A percentile compares a stretch with the other conserved stretches of the same genome.
phyloP scores from a whole-genome alignment of 2,888 invertebrate genomes.

The Spisula subtruncata region DNA sequence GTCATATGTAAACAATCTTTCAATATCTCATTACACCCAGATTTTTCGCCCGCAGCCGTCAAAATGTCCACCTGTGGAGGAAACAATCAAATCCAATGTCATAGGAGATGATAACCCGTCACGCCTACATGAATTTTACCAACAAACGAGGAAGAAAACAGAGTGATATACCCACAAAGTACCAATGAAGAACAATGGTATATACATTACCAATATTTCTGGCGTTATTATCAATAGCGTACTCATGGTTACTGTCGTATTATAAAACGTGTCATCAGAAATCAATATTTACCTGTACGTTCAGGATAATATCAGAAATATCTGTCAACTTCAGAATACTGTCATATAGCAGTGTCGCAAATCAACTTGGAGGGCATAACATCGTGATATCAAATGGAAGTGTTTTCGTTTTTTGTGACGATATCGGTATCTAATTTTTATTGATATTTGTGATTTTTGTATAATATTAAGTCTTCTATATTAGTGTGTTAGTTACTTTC shows the following conservation, averaged over 20 bases:
- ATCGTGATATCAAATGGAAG: not conserved
- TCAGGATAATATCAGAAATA: not conserved
- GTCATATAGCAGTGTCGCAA: not conserved
- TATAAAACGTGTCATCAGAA: constrained; percentile 7
- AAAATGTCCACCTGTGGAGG: too few species aligned
- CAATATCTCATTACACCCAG: too few species aligned
- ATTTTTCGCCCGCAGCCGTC: too few species aligned
- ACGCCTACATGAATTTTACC: too few species aligned
- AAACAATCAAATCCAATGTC: too few species aligned
- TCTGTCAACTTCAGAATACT: not conserved
- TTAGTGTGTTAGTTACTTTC: not conserved
- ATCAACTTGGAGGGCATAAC: not conserved
- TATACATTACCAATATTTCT: not conserved
- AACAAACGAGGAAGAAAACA: too few species aligned
- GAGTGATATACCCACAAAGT: too few species aligned
- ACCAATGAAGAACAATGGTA: not conserved
- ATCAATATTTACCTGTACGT: constrained; percentile 15
- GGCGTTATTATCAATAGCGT: not conserved
- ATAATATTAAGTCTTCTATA: not conserved
- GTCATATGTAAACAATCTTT: too few species aligned
- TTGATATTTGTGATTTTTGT: not conserved
- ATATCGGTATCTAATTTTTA: not conserved
- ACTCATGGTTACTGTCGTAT: not conserved
- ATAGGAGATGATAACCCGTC: too few species aligned
- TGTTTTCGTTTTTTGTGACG: not conserved